A percentile compares a stretch with the other conserved stretches of the same genome.
These are phyloP conservation scores for Pristionchus pacificus DNA, from an alignment of 1,140 invertebrate genomes.

Conservation along the genomic window DNA sequence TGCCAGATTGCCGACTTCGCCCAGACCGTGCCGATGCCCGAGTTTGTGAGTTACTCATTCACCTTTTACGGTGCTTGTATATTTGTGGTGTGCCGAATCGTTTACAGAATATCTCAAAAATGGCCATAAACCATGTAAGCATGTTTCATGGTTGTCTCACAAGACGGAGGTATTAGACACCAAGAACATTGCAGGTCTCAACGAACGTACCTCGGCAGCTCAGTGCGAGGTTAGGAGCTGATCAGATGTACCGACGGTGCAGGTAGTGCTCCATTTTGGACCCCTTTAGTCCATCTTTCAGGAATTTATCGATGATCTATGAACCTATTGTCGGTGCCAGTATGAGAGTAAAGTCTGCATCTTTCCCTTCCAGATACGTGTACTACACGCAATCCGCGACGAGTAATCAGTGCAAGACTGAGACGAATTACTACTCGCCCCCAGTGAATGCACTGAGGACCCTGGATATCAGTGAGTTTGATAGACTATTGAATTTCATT, in stretches of 20 bases:
- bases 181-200: too few species aligned
- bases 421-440: constrained; percentile 19
- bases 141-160: too few species aligned
- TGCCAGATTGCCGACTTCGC: constrained; percentile 42
- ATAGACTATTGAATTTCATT: not conserved
- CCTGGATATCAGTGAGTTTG: constrained; percentile 31
- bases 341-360: not conserved
- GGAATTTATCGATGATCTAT: not conserved
- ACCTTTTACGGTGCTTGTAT: too few species aligned
- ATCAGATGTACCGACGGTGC: constrained; percentile 50
- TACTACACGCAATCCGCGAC: constrained; percentile 4
- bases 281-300: not conserved
- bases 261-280: constrained; percentile 5
- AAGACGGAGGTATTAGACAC: too few species aligned
- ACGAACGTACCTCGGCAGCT: constrained; percentile 22
- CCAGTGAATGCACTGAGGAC: constrained; percentile 12
- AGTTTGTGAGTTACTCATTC: constrained; percentile 46
- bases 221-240: constrained; percentile 28
- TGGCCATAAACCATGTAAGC: too few species aligned
- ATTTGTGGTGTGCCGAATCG: too few species aligned
- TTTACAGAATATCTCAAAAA: too few species aligned
- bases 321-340: too few species aligned
- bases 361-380: not conserved
- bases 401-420: constrained; percentile 17
- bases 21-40: constrained; percentile 39